Base-by-base conservation (phyloP, 2,113 vertebrate genomes). In the Chascanopsetta lugubris region DNA sequence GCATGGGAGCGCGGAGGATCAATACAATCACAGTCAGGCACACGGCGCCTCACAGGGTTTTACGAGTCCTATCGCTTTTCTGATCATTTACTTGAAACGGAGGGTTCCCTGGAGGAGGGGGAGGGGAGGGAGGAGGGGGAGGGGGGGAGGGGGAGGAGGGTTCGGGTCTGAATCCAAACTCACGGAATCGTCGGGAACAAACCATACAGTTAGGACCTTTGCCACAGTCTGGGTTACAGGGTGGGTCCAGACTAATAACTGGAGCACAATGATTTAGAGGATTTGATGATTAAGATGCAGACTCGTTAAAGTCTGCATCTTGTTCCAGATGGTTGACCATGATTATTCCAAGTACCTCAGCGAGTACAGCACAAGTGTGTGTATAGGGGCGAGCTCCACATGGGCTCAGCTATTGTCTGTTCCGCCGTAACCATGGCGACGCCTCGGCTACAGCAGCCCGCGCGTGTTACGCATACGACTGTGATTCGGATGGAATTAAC, bases 31-130 rank as follows among this genome's bases (percentile, higher is more conserved):
- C 56, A 70, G 69, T 0, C 12, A 38, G 51, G 70, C 69, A 29
- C 56, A 50, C 1, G 62, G 29, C 57, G 27, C 40, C 61, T 61
- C 68, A 62, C 65, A 66, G 38, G 26, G 34, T 72, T 82, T 85
- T 82, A 81, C 71, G 60, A 67, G 62, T 1, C 21, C 72, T 73
- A 65, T 85, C 69, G 51, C 48, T 77, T 54, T 69, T 67, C 60
- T 40, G 67, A 83, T 79, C 47, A 69, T 80, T 72, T 81, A 15
- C 57, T 15, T 17, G 36, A 40, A 17, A 13, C 36, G 54, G 51
- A 40, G 49, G 38, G 72, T 69, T 79, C 67, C 20, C 66, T 13
- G n/a, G 66, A 61, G 56, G 38, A 0, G 12, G 40, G 57, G 22
- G 34, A 40, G 47, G 47, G 30, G 25, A 1, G 9, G 22, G 43